Conservation (phyloP, 2,888 invertebrate species). For the Leptopterna dolabrata region DNA sequence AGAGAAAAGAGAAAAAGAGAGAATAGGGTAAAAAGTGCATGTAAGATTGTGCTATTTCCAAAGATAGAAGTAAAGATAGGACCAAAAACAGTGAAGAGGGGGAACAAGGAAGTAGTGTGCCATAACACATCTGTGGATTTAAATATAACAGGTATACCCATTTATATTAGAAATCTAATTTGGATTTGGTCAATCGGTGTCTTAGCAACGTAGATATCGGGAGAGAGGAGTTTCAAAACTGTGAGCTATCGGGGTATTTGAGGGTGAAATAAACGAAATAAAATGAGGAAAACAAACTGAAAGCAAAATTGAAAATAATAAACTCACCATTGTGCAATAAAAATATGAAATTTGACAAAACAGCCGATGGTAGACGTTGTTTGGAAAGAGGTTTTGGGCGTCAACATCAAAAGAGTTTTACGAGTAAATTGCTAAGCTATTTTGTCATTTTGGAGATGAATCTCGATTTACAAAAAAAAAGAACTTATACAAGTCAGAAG, state of each 20-base stretch:
- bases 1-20: conserved; percentile 62
- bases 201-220: background rate
- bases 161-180: background rate
- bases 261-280: background rate
- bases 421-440: too few species aligned
- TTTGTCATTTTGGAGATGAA: too few species aligned
- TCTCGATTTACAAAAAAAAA: too few species aligned
- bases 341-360: background rate
- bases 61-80: conserved; percentile 54
- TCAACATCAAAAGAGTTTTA: background rate
- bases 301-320: background rate
- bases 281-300: background rate
- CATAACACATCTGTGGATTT: conserved; percentile 36
- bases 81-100: conserved; percentile 51
- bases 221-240: conserved; percentile 16
- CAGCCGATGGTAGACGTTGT: background rate
- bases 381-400: background rate
- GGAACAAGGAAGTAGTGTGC: conserved; percentile 31
- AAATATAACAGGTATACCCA: background rate
- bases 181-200: background rate
- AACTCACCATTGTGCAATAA: conserved; percentile 7
- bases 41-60: conserved; percentile 61
- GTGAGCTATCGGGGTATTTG: background rate
- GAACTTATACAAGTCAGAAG: too few species aligned
- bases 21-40: conserved; percentile 63